Percentiles rank a stretch among this genome's conserved stretches.
phyloP scores from a whole-genome alignment of 2,113 vertebrate genomes.

The Lepisosteus oculatus region DNA sequence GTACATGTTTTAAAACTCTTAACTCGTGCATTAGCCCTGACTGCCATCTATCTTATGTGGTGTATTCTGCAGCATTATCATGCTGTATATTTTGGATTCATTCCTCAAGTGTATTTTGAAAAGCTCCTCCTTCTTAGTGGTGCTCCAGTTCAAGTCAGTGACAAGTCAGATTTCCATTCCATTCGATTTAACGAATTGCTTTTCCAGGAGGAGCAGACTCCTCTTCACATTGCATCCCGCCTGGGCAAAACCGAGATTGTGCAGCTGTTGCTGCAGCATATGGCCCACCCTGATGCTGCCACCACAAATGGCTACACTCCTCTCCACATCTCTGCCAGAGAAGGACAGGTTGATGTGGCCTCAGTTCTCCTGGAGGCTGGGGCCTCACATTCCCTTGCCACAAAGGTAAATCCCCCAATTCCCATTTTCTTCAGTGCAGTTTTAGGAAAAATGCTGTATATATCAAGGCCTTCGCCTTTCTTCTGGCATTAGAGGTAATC shows the following conservation, averaged over 20 bases:
- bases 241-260: constrained; percentile 97
- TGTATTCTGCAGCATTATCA: no score
- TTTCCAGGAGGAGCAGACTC: constrained; percentile 93
- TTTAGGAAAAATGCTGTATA: no score
- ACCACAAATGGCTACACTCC: constrained; percentile 94
- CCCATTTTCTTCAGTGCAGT: no score
- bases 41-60: no score
- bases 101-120: no score
- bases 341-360: constrained; percentile 90
- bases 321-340: constrained; percentile 90
- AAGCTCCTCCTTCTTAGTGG: no score
- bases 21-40: no score
- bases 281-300: constrained; percentile 93
- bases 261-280: constrained; percentile 92
- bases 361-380: constrained; percentile 90
- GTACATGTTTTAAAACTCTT: no score
- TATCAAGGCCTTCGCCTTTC: constrained; percentile 23
- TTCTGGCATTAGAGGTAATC: constrained; percentile 34
- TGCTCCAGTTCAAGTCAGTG: no score
- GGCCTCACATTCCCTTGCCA: constrained; percentile 87
- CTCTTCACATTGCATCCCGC: constrained; percentile 93
- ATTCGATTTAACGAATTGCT: no score
- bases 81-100: no score
- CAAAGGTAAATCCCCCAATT: constrained; percentile 72
- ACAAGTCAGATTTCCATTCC: no score